Conservation (phyloP, 2,888 invertebrate species). For the Celastrina argiolus region DNA sequence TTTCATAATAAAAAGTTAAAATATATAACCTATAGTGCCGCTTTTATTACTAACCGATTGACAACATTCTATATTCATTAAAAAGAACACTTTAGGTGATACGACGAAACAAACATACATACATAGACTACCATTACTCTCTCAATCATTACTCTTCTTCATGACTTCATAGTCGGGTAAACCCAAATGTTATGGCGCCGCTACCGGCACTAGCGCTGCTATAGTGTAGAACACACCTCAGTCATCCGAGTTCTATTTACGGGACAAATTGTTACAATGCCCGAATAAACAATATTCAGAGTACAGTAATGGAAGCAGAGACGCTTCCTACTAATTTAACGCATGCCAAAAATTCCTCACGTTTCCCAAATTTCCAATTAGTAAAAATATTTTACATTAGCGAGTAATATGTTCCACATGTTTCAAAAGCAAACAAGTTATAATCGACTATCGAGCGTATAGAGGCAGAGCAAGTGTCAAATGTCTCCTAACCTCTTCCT, state of each 20-base stretch:
- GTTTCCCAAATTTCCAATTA: conserved; percentile 27
- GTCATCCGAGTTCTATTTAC: background rate
- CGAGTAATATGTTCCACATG: conserved; percentile 20
- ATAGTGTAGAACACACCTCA: background rate
- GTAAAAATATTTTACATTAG: conserved; percentile 30
- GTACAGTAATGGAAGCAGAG: background rate
- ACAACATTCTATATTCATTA: too few species aligned
- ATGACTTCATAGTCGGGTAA: background rate
- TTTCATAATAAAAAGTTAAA: too few species aligned
- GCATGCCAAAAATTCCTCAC: conserved; percentile 1
- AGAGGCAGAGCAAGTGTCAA: conserved; percentile 44
- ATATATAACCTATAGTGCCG: too few species aligned
- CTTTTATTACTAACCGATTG: too few species aligned
- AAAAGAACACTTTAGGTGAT: too few species aligned
- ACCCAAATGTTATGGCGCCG: background rate
- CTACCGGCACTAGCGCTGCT: background rate
- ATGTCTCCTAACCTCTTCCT: conserved; percentile 57
- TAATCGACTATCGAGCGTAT: conserved; percentile 9
- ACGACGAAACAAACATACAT: too few species aligned
- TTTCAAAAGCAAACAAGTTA: conserved; percentile 12
- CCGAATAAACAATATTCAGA: background rate
- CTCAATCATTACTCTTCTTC: background rate
- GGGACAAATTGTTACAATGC: background rate
- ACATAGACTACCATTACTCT: too few species aligned
- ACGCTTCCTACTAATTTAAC: background rate